phyloP scores from a whole-genome alignment of 2,888 invertebrate genomes.

The Yponomeuta evonymella region DNA sequence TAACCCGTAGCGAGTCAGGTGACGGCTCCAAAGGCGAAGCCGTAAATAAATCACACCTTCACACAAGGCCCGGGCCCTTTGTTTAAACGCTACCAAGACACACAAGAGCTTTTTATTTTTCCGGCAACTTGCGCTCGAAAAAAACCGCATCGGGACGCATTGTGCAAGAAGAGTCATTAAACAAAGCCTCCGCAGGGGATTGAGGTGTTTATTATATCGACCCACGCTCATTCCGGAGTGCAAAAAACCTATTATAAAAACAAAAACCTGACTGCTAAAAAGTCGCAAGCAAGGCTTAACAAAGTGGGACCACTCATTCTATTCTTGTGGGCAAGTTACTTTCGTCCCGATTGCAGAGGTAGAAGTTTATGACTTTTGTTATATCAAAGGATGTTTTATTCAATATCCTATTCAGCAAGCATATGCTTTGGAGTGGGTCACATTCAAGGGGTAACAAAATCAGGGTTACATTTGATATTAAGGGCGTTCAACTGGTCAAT shows the following conservation, averaged over 20 bases:
- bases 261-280: too few species aligned
- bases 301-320: too few species aligned
- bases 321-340: too few species aligned
- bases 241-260: conserved; percentile 42
- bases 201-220: conserved; percentile 74
- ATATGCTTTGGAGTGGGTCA: too few species aligned
- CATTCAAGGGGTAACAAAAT: too few species aligned
- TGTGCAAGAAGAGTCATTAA: conserved; percentile 75
- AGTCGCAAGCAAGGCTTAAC: too few species aligned
- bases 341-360: too few species aligned
- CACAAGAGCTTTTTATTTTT: conserved; percentile 65
- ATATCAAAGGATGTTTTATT: too few species aligned
- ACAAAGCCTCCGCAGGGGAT: conserved; percentile 71
- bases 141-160: conserved; percentile 52
- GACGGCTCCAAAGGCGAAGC: conserved; percentile 57
- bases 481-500: too few species aligned
- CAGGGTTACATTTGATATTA: too few species aligned
- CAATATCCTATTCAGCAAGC: too few species aligned
- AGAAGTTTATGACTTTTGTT: too few species aligned
- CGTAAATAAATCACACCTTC: conserved; percentile 76
- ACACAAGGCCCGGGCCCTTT: conserved; percentile 60
- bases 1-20: conserved; percentile 62
- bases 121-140: conserved; percentile 57
- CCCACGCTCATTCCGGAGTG: conserved; percentile 52
- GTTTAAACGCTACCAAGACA: conserved; percentile 73